Conservation (phyloP, 2,888 invertebrate genomes). For the Limnephilus auricula region DNA sequence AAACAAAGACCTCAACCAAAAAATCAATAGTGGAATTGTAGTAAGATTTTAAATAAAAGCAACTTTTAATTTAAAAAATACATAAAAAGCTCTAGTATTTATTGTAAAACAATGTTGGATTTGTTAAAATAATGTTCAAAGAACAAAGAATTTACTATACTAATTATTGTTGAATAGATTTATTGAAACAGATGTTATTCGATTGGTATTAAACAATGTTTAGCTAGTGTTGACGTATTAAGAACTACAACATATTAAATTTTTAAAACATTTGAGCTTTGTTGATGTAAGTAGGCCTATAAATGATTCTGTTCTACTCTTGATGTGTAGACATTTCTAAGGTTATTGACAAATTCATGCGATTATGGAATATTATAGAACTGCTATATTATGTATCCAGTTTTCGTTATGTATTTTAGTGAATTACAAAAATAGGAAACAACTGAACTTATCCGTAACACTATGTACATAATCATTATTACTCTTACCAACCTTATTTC, state of each 20-base stretch:
- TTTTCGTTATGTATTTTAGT: not conserved
- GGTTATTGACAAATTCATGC: not conserved
- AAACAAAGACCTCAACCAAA: not conserved
- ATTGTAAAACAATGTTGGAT: conserved; percentile 1
- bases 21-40: not conserved
- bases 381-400: not conserved
- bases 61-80: not conserved
- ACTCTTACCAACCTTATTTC: not conserved
- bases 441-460: not conserved
- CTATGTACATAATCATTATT: not conserved
- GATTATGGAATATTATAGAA: not conserved
- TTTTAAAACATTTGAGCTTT: conserved; percentile 57
- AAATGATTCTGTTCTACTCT: conserved; percentile 12
- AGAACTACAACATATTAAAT: conserved; percentile 19
- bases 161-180: conserved; percentile 32
- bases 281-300: conserved; percentile 55
- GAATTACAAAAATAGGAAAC: not conserved
- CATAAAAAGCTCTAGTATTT: not conserved
- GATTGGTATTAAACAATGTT: conserved; percentile 16
- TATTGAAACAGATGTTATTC: conserved; percentile 41
- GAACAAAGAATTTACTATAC: not conserved
- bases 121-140: not conserved
- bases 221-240: conserved; percentile 8
- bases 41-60: not conserved
- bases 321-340: conserved; percentile 38